These are phyloP conservation scores for Trypoxylon attenuatum DNA, from an alignment of 2,888 invertebrate genomes.

Conservation along the genomic window DNA sequence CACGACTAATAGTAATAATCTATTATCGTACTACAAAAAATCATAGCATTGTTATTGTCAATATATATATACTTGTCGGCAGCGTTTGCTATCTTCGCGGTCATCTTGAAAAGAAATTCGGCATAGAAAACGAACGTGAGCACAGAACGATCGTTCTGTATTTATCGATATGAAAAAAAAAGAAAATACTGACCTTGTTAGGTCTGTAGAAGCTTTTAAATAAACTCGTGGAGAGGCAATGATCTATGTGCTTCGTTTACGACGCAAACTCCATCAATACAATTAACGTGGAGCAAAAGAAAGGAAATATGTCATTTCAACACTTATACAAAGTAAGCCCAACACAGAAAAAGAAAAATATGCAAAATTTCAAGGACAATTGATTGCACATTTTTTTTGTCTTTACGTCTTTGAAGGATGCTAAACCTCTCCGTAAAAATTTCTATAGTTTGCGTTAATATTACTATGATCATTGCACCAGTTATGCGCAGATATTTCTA, in stretches of 20 bases:
- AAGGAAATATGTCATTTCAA: too few relatives aligned
- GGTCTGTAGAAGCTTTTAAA: neutral
- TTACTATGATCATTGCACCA: constrained; percentile 34
- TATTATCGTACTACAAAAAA: constrained; percentile 21
- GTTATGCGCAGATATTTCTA: constrained; percentile 16
- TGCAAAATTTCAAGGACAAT: too few relatives aligned
- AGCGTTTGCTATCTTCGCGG: constrained; percentile 36
- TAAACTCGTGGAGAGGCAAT: neutral
- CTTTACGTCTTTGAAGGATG: too few relatives aligned
- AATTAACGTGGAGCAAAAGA: too few relatives aligned
- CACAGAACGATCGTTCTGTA: constrained; percentile 17
- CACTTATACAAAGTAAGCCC: too few relatives aligned
- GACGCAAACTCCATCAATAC: too few relatives aligned
- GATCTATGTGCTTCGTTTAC: neutral
- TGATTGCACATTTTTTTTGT: too few relatives aligned
- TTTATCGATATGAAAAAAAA: neutral
- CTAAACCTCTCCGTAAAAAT: constrained; percentile 2
- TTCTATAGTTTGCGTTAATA: constrained; percentile 1
- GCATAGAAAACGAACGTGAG: constrained; percentile 25
- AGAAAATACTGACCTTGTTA: neutral
- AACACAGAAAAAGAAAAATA: too few relatives aligned
- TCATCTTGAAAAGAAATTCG: constrained; percentile 10
- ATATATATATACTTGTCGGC: constrained; percentile 41
- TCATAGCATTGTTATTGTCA: constrained; percentile 34
- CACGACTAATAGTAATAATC: constrained; percentile 49